These are phyloP conservation scores for Ailurus styani DNA, from an alignment of 2,113 vertebrate species.

Conservation along the genomic window DNA sequence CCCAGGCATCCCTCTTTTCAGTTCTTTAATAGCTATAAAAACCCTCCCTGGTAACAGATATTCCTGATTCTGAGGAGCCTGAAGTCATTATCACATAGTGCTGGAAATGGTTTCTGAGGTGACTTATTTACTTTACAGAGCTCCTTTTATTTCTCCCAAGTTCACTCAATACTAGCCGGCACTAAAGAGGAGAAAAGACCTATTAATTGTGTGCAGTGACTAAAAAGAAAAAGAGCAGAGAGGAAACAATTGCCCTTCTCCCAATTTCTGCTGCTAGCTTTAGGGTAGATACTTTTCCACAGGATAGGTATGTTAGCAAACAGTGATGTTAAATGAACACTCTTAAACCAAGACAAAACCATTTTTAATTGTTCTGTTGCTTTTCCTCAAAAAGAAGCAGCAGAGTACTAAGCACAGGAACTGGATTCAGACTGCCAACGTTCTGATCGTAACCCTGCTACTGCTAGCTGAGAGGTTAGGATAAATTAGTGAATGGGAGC, in stretches of 20 bases:
- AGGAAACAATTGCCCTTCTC: not conserved
- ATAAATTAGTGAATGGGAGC: not conserved
- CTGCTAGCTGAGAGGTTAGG: not conserved
- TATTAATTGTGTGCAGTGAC: not conserved
- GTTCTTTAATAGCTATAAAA: not conserved
- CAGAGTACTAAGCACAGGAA: not conserved
- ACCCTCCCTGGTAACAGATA: not conserved
- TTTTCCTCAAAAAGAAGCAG: not conserved
- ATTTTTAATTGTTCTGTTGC: not conserved
- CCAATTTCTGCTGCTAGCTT: not conserved
- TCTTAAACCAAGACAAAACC: not conserved
- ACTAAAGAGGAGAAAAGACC: not conserved
- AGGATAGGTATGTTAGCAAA: not conserved
- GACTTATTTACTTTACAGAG: not conserved
- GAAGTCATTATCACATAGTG: not conserved
- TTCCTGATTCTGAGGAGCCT: not conserved
- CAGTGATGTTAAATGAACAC: not conserved
- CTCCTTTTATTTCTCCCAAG: not conserved
- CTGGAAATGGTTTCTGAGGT: not conserved
- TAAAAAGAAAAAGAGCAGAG: not conserved
- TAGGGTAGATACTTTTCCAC: not conserved
- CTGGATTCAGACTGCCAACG: not conserved
- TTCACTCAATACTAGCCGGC: not conserved
- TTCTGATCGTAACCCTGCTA: not conserved
- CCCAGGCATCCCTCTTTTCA: not conserved